Evolutionary conservation across 2,113 vertebrate genomes (phyloP), one percentile per base, ranked within the genome.

Genomic region (Pomatostomus ruficeps): DNA sequence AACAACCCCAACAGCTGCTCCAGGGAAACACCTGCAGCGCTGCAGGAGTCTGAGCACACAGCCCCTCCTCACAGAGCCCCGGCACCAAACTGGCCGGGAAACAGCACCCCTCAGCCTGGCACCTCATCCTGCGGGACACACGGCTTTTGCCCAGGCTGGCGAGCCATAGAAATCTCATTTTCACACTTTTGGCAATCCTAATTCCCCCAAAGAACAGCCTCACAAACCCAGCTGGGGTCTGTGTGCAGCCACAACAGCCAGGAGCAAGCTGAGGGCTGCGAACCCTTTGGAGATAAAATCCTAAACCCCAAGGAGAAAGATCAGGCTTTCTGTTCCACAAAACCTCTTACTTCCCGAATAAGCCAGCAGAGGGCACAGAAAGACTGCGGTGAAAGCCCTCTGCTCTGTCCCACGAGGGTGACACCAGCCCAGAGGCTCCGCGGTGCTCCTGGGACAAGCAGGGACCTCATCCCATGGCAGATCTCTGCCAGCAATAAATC

Each of bases 281-380:
- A 55, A 51, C 6, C 18, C 54, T 58, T 8, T 6, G 28, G 78
- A 85, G 74, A 43, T 23, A 77, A 81, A 89, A 59, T 17, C 66
- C 51, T n/a, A 51, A 87, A 51, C 26, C 46, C 46, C 35, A 23
- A 3, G 31, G 18, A 33, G 36, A 91, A 74, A 18, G 3, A 12
- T 1, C 1, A 5, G 17, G 9, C 19, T 79, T 92, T 73, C 28
- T 55, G 19, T n/a, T 23, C 43, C 3, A 4, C 5, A 48, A 62
- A 73, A 79, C 76, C 14, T 54, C 63, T 33, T 43, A 36, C 72
- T 92, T 86, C 81, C 35, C 45, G 12, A 38, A 29, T 1, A 74
- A 87, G 59, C 92, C 97, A 97, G 94, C 93, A 97, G 97, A 96
- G 96, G 97, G 96, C 97, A 96, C 8, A 91, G 74, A 55, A 89